Evolutionary conservation across 2,888 invertebrate genomes (phyloP), one percentile per base, ranked within the genome.

Genomic region (Lasioglossum marginatum): DNA sequence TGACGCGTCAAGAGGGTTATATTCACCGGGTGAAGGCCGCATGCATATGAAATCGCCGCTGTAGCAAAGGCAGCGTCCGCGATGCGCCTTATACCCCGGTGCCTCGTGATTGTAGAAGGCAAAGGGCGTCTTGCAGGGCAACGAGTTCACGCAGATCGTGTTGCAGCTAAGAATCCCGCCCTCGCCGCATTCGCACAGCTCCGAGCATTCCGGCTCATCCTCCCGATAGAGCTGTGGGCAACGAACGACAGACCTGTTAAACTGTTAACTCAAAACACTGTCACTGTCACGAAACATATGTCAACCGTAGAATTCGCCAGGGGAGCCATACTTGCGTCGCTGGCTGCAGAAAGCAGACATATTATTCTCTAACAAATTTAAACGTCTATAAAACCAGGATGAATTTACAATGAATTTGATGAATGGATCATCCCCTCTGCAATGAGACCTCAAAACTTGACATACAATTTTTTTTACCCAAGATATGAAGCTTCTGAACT

Each of bases 21-120:
- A 91, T 94, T 96, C 96, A 96, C 97, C 97, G 87, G 97, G 97
- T 87, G 97, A 96, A 81, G 98, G 98, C 93, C 98, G 97, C 97
- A 98, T 98, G 96, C 98, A 98, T 95, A 98, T 98, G 95, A 98
- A 98, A 88, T 97, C 97, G 57, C 98, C 98, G 37, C 98, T 98
- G 96, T 98, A 98, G 95, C 98, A 98, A 92, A 98, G 97, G 95
- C 98, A 98, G 84, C 98, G 97, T 66, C 98, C 98, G 66, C 98
- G 96, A 95, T 97, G 98, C 14, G 98, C 98, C 95, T 98, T 98
- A 96, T 98, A 98, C 79, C 98, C 98, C 12, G 98, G 98, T 3
- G 98, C 98, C 63, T 98, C 98, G 95, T 98, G 98, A 93, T 98
- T 98, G 96, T 98, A 98, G 95, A 97, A 98, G 76, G 98, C 98